Evolutionary conservation across 2,797 vertebrate species (phyloP).

Genomic region (Sternotherus odoratus): DNA sequence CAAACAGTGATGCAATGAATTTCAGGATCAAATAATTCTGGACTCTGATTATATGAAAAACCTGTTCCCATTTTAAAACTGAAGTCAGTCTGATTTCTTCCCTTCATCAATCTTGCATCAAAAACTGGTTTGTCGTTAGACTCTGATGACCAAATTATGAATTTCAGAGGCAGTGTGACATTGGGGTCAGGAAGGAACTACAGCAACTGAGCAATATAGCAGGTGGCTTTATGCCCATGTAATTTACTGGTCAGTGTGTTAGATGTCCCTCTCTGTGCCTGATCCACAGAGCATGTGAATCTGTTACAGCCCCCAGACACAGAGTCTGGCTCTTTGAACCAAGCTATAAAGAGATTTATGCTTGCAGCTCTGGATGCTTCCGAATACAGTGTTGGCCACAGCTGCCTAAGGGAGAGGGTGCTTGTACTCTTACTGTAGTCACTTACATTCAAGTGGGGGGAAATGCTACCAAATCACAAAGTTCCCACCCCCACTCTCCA

Average conservation of each 20-base stretch:
- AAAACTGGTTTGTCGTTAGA: not conserved
- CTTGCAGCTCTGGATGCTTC: not conserved
- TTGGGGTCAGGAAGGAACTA: not conserved
- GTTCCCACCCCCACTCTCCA: not conserved
- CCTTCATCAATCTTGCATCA: not conserved
- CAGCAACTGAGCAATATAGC: not conserved
- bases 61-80: not conserved
- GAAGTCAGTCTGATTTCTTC: not conserved
- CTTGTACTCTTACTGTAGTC: not conserved
- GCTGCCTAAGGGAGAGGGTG: not conserved
- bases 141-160: not conserved
- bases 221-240: not conserved
- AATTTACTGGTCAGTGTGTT: not conserved
- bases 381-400: not conserved
- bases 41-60: not conserved
- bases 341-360: not conserved
- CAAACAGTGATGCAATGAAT: constrained; percentile 26
- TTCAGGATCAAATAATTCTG: not conserved
- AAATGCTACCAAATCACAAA: not conserved
- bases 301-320: not conserved
- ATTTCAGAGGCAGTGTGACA: not conserved
- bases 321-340: accelerated
- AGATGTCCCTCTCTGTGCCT: not conserved
- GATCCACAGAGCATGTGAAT: not conserved
- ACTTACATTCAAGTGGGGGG: not conserved